A percentile compares a stretch with the other conserved stretches of the same genome.
phyloP scores from a whole-genome alignment of 2,797 vertebrate genomes.

The Saxicola maurus region DNA sequence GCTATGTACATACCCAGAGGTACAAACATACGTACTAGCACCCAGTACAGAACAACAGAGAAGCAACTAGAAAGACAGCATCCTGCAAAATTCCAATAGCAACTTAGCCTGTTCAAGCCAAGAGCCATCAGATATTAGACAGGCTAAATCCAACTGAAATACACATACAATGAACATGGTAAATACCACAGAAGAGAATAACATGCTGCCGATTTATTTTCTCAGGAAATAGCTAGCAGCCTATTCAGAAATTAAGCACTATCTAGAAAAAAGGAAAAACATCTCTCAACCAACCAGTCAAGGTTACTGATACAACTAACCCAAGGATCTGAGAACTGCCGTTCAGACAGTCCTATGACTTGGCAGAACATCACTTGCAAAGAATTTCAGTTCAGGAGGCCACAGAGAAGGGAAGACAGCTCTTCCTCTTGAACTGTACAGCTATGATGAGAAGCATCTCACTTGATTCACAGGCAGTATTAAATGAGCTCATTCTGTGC shows the following conservation, averaged over 20 bases:
- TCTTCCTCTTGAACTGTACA: background rate
- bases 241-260: background rate
- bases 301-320: background rate
- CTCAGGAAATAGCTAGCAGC: background rate
- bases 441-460: background rate
- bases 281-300: background rate
- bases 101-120: background rate
- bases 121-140: background rate
- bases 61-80: background rate
- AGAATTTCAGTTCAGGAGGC: conserved; percentile 33
- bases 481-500: background rate
- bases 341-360: conserved; percentile 41
- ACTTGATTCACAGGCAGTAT: background rate
- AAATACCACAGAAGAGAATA: background rate
- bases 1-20: background rate
- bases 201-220: accelerated
- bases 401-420: conserved; percentile 6
- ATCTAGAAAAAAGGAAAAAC: conserved; percentile 4
- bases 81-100: background rate
- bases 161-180: background rate
- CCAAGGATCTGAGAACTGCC: background rate
- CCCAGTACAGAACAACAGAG: background rate
- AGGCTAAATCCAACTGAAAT: background rate
- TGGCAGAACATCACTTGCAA: conserved; percentile 35
- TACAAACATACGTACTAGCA: background rate